A percentile compares a stretch with the other conserved stretches of the same genome.
Evolutionary conservation across 2,113 vertebrate species (phyloP).

Genomic region (Sturnira hondurensis): DNA sequence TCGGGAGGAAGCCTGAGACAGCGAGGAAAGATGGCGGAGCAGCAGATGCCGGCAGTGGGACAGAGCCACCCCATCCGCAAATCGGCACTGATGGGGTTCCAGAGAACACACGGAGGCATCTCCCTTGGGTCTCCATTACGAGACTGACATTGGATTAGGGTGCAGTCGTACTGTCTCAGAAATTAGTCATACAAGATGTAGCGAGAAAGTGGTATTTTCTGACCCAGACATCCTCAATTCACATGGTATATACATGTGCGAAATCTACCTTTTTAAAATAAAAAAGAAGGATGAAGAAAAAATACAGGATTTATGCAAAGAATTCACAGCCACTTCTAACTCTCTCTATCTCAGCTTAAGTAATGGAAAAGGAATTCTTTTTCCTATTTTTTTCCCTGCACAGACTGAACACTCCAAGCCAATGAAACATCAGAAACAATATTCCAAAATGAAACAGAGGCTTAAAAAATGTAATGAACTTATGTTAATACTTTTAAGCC

Average conservation of each 20-base stretch:
- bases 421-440: not conserved
- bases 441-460: not conserved
- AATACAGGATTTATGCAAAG: not conserved
- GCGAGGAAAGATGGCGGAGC: accelerated
- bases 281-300: not conserved
- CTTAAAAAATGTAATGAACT: not conserved
- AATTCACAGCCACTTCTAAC: not conserved
- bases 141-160: not conserved
- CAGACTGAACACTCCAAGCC: not conserved
- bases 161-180: not conserved
- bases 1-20: not conserved
- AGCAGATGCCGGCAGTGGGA: too few relatives aligned
- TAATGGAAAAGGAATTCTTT: not conserved
- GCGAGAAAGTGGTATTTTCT: not conserved
- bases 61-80: too few relatives aligned
- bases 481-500: conserved; percentile 13
- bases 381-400: not conserved
- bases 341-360: not conserved
- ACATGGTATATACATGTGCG: not conserved
- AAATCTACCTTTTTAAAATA: not conserved
- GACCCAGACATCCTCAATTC: not conserved
- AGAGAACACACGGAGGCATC: not conserved
- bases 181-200: not conserved
- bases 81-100: not conserved
- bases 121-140: not conserved